phyloP scores from a whole-genome alignment of 2,113 vertebrate species.

The Todiramphus saurophagus region DNA sequence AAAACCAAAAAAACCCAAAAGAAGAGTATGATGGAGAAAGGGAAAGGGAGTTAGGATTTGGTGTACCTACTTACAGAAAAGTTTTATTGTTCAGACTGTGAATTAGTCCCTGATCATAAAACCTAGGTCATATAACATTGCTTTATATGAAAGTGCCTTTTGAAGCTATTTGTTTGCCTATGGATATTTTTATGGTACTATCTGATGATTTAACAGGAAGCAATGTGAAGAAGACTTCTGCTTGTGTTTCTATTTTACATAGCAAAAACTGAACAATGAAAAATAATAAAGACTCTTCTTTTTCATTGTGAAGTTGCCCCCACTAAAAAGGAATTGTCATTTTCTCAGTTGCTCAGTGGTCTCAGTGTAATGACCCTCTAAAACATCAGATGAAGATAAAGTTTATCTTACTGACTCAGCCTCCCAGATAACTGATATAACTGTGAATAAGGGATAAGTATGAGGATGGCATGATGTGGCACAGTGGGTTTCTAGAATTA shows the following conservation, averaged over 20 bases:
- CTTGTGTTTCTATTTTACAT: not conserved
- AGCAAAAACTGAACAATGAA: not conserved
- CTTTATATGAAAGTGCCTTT: not conserved
- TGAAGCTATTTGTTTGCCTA: not conserved
- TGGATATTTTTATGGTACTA: not conserved
- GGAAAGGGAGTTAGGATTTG: not conserved
- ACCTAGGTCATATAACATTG: not conserved
- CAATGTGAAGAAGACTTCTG: not conserved
- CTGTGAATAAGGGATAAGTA: not conserved
- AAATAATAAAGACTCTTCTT: not conserved
- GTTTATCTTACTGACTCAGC: not conserved
- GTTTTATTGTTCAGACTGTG: not conserved
- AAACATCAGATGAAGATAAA: not conserved
- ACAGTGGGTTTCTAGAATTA: not conserved
- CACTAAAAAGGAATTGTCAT: not conserved
- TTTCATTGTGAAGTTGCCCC: not conserved
- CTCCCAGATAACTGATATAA: not conserved
- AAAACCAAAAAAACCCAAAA: too few relatives aligned
- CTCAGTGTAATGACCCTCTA: not conserved
- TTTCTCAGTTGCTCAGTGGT: not conserved
- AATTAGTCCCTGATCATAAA: not conserved
- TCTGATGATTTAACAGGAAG: not conserved
- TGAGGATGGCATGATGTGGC: too few relatives aligned
- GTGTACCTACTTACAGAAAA: not conserved
- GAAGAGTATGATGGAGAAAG: not conserved